Evolutionary conservation across 1,140 invertebrate genomes (phyloP).

Genomic region (Acyrthosiphon pisum): DNA sequence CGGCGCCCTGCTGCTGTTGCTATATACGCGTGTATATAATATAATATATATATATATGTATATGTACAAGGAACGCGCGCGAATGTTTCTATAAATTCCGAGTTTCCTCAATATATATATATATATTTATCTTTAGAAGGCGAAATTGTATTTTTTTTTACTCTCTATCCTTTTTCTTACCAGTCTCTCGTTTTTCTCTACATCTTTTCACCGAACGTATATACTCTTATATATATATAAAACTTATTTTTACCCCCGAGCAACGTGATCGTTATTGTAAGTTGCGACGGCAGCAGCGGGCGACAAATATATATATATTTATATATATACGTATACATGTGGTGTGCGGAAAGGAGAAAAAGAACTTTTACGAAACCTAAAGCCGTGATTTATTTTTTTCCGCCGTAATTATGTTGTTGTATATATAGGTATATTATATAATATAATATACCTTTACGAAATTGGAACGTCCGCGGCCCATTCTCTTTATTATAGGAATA

Average conservation of each 20-base stretch:
- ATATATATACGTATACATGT: not conserved
- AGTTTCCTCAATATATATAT: not conserved
- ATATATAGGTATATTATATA: not conserved
- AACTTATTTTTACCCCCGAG: conserved; percentile 48
- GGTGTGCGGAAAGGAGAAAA: not conserved
- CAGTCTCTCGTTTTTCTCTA: conserved; percentile 13
- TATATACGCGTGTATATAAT: not conserved
- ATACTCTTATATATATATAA: conserved; percentile 5
- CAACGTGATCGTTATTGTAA: conserved; percentile 55
- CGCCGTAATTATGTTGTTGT: conserved; percentile 38
- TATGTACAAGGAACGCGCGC: not conserved
- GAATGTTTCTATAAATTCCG: conserved; percentile 8
- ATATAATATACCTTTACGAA: not conserved
- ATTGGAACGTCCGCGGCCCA: conserved; percentile 21
- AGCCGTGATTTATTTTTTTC: conserved; percentile 36
- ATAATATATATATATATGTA: not conserved
- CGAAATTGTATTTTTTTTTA: conserved; percentile 50
- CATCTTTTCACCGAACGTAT: not conserved
- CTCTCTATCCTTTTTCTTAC: not conserved
- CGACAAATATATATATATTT: not conserved
- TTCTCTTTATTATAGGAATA: not conserved
- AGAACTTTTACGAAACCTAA: conserved; percentile 34
- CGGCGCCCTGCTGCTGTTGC: not conserved
- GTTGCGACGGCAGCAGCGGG: not conserved
- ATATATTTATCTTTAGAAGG: conserved; percentile 14